These are phyloP conservation scores for Epistrophe eligans DNA, from an alignment of 2,888 invertebrate species.

Conservation along the genomic window DNA sequence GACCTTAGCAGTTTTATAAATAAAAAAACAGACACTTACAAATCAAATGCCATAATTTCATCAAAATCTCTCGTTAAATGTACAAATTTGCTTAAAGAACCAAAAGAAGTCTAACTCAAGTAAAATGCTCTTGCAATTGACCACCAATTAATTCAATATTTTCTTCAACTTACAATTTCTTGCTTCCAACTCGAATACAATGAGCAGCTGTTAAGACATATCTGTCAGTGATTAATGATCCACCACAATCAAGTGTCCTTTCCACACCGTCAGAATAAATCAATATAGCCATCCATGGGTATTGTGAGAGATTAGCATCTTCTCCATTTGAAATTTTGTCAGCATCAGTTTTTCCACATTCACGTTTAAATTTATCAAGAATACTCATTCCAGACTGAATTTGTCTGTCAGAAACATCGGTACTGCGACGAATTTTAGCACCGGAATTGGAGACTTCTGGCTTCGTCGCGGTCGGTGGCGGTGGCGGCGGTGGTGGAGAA, in stretches of 20 bases:
- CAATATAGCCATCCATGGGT: constrained; percentile 90
- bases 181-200: constrained; percentile 64
- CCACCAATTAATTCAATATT: too few relatives aligned
- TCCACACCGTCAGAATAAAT: constrained; percentile 83
- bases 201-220: constrained; percentile 78
- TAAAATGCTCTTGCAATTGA: too few relatives aligned
- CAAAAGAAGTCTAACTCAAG: too few relatives aligned
- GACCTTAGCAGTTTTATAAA: too few relatives aligned
- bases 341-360: constrained; percentile 85
- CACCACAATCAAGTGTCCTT: constrained; percentile 79
- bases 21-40: too few relatives aligned
- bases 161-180: constrained; percentile 50
- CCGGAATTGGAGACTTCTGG: background rate
- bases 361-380: background rate
- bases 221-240: constrained; percentile 74
- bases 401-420: background rate
- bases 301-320: constrained; percentile 86
- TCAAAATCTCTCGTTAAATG: too few relatives aligned
- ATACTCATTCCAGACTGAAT: constrained; percentile 11
- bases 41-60: too few relatives aligned
- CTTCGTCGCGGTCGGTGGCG: background rate
- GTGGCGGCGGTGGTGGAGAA: background rate
- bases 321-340: constrained; percentile 87
- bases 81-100: too few relatives aligned
- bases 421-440: background rate